A percentile compares a stretch with the other conserved stretches of the same genome.
These are phyloP conservation scores for Loxodonta africana DNA, from an alignment of 2,113 vertebrate species.

Conservation along the genomic window DNA sequence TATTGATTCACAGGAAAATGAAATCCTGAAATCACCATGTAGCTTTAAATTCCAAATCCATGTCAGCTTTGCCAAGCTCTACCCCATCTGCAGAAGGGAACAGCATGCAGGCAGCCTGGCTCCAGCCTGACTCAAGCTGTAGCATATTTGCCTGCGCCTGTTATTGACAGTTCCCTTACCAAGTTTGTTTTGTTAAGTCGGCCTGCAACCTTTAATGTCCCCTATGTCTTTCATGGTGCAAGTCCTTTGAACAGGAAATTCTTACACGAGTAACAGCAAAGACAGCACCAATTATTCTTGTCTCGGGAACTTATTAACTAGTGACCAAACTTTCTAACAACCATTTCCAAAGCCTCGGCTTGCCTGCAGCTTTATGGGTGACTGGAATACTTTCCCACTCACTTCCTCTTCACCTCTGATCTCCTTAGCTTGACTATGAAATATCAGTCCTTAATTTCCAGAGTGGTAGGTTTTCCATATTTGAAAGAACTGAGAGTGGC, in stretches of 20 bases:
- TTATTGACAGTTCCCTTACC: conserved; percentile 63
- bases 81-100: conserved; percentile 52
- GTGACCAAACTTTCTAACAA: neutral
- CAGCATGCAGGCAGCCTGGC: neutral
- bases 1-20: conserved; percentile 84
- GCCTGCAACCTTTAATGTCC: conserved; percentile 35
- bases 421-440: neutral
- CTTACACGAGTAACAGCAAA: conserved; percentile 64
- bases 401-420: neutral
- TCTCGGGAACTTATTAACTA: conserved; percentile 62
- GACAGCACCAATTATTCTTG: neutral
- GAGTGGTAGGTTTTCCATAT: neutral
- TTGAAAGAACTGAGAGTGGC: conserved; percentile 13
- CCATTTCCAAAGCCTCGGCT: neutral
- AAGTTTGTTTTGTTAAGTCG: conserved; percentile 61
- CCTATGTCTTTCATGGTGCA: conserved; percentile 35
- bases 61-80: conserved; percentile 80
- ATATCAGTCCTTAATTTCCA: neutral
- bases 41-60: conserved; percentile 86
- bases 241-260: conserved; percentile 65
- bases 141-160: conserved; percentile 36
- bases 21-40: conserved; percentile 85
- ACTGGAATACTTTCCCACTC: neutral
- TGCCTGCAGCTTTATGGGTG: neutral
- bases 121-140: neutral